Evolutionary conservation across 2,797 vertebrate genomes (phyloP).

Genomic region (Ciconia nigra): DNA sequence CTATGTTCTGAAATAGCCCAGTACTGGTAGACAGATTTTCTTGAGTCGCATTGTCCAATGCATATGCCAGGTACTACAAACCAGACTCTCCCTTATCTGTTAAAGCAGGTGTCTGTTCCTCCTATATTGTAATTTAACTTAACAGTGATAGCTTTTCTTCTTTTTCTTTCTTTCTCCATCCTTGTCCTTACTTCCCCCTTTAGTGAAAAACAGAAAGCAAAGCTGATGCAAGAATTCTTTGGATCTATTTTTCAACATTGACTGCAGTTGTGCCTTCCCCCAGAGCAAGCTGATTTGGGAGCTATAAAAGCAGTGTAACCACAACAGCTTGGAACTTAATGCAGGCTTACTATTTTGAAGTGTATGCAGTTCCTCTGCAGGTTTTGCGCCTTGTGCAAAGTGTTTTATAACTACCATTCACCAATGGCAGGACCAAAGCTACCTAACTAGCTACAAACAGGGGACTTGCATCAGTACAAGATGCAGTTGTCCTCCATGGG

Average conservation of each 20-base stretch:
- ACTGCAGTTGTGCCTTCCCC: neutral
- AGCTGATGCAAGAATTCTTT: neutral
- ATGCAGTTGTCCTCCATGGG: neutral
- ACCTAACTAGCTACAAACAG: neutral
- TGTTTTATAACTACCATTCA: neutral
- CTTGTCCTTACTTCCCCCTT: neutral
- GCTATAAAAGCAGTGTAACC: neutral
- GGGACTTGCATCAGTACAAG: neutral
- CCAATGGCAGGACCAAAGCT: neutral
- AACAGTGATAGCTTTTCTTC: neutral
- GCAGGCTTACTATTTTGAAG: neutral
- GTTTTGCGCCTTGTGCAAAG: neutral
- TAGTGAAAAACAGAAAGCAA: neutral
- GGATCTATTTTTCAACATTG: neutral
- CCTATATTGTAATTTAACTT: neutral
- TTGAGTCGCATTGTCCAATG: neutral
- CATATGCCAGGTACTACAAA: neutral
- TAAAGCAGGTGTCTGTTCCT: neutral
- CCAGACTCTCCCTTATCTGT: neutral
- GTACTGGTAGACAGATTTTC: neutral
- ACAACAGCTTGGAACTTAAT: neutral
- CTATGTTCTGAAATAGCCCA: neutral
- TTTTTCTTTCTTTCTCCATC: neutral
- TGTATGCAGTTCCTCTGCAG: neutral
- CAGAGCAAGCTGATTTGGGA: neutral